Base-by-base conservation (phyloP, 64 coral and sea anemone genomes). In the Montipora cactus region DNA sequence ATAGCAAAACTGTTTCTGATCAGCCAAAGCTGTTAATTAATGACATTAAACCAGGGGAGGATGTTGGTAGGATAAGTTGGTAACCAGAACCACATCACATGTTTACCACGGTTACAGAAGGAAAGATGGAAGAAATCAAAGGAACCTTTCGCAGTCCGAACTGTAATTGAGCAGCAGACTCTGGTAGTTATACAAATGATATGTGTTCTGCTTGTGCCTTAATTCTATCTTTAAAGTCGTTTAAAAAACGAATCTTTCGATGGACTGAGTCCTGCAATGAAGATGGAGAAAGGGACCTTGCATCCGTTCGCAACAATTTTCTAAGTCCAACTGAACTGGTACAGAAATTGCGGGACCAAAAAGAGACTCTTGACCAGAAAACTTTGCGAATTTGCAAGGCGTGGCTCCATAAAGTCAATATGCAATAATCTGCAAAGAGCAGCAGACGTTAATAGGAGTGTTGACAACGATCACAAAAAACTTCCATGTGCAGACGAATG, bases 191-290 rank as follows among this genome's bases (percentile, higher is more conserved):
- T 67, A 57, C 46, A 25, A n/a, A n/a, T n/a, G n/a, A n/a, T n/a
- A n/a, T n/a, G n/a, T n/a, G n/a, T n/a, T n/a, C n/a, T n/a, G n/a
- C 55, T 48, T 80, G 88, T 64, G 44, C 59, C 7, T 66, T 48
- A 2, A 90, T 90, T 67, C 76, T 76, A 44, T 79, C 79, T 28
- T 90, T 80, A 49, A 59, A 59, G 19, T 90, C 88, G 3, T 90
- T 90, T 44, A 90, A 90, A 68, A 90, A 80, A n/a, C 58, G 73
- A 8, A 44, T 89, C 72, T 25, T 89, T 18, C 74, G 25, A 75
- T 52, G 73, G 53, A 45, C 48, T 47, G 11, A 90, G 88, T 20
- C 14, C 18, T 47, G 64, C 73, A 61, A 51, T 46, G 37, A 58
- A 14, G 46, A 78, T 10, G 61, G 37, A 50, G 67, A 59, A 22